Conservation (phyloP, 2,113 vertebrate species). For the Cololabis saira region DNA sequence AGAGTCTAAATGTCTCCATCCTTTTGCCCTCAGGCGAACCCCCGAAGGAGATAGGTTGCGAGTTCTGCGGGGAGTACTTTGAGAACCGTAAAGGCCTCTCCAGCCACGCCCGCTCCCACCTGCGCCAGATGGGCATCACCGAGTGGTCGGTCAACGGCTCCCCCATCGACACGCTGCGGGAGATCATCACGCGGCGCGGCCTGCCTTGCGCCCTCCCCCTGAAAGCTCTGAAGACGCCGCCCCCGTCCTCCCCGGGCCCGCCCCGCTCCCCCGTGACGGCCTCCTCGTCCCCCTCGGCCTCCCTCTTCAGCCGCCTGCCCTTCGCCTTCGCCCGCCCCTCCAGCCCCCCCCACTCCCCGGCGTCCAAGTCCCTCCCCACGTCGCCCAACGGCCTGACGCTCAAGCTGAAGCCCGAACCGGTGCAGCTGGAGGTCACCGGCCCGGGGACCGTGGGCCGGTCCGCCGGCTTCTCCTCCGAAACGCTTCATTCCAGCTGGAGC, state of each 20-base stretch:
- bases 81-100: constrained; percentile 96
- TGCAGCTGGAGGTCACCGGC: constrained; percentile 79
- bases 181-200: constrained; percentile 81
- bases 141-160: constrained; percentile 96
- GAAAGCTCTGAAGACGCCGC: constrained; percentile 73
- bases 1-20: not conserved
- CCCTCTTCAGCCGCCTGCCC: constrained; percentile 65
- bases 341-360: constrained; percentile 63
- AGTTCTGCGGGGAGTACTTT: constrained; percentile 93
- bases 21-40: constrained; percentile 73
- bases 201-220: constrained; percentile 79
- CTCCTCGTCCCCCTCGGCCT: constrained; percentile 65
- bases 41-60: constrained; percentile 85
- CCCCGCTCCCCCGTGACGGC: constrained; percentile 68
- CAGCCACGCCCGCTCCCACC: constrained; percentile 93
- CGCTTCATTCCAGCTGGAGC: constrained; percentile 68
- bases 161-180: constrained; percentile 92
- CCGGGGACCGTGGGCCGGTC: constrained; percentile 42
- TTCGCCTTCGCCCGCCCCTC: constrained; percentile 73
- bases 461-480: constrained; percentile 52
- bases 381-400: constrained; percentile 57
- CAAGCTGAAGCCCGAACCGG: constrained; percentile 81
- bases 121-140: constrained; percentile 95
- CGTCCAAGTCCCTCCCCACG: constrained; percentile 59
- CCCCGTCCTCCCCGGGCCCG: constrained; percentile 72